Evolutionary conservation across 2,113 vertebrate species (phyloP), one percentile per base, ranked within the genome.

Genomic region (Phrynocephalus versicolor): DNA sequence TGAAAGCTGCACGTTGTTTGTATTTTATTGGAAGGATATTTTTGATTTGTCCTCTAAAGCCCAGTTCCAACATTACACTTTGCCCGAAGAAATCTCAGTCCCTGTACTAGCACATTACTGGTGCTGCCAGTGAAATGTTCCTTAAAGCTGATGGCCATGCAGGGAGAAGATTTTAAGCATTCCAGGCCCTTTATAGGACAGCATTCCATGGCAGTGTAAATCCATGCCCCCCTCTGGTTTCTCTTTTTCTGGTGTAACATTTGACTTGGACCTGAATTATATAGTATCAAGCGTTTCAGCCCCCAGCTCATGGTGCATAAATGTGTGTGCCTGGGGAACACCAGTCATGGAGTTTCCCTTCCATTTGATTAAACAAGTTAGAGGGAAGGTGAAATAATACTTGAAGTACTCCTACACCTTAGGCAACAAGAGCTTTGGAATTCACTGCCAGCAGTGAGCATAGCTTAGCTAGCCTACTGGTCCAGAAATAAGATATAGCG

Each of bases 361-460:
- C 57, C 25, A 21, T 62, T 37, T 79, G 76, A 33, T 39, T 79
- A 77, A 72, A 70, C 23, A 62, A 71, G 60, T n/a, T 85, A 91
- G 76, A 84, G 84, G 87, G 82, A 89, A 79, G 79, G 23, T 64
- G 37, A 80, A 45, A 25, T 30, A 73, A 37, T 6, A 57, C 27
- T 51, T 18, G 3, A 83, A 23, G 57, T 85, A 86, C 81, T 45
- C 12, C 64, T 51, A 37, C 57, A 73, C 4, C 30, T 73, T 73
- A 27, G 67, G 45, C 7, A 71, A 23, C n/a, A 72, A 27, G n/a
- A 27, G 35, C 55, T 71, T 72, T 79, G 37, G 45, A 51, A 62
- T 1, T 16, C 19, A 64, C 23, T 27, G 30, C 4, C 30, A 39
- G 39, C 23, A 64, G 8, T 25, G 16, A 19, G n/a, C 19, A 27